Evolutionary conservation across 1,140 invertebrate species (phyloP).

Genomic region (Medauroidea extradentata): DNA sequence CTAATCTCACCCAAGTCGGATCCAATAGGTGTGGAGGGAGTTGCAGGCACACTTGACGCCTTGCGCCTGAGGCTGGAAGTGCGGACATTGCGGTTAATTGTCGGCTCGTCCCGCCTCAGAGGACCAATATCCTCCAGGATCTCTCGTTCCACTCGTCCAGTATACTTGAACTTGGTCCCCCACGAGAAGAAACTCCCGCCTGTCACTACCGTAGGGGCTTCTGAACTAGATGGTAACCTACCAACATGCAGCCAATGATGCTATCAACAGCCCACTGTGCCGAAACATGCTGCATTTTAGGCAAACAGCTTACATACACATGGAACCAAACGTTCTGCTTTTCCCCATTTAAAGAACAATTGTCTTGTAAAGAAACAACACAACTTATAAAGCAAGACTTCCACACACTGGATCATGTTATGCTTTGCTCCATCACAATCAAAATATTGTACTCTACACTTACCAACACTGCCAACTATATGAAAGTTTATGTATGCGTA

Average conservation of each 20-base stretch:
- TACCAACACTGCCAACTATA: no score
- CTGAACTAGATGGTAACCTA: constrained; percentile 80
- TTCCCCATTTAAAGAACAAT: not conserved
- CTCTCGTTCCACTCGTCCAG: constrained; percentile 82
- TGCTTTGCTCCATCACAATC: no score
- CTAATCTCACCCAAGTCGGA: constrained; percentile 25
- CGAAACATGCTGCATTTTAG: no score
- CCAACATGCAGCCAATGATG: not conserved
- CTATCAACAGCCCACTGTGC: no score
- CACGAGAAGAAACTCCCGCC: constrained; percentile 92
- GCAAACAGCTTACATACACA: no score
- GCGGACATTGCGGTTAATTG: constrained; percentile 44
- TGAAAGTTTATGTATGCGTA: no score
- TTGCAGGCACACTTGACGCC: constrained; percentile 77
- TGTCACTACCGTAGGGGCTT: constrained; percentile 80
- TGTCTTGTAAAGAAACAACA: not conserved
- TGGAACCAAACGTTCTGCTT: not conserved
- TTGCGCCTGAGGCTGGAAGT: constrained; percentile 62
- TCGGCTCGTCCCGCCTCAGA: constrained; percentile 52
- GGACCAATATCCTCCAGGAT: constrained; percentile 68
- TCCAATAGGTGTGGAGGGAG: constrained; percentile 67
- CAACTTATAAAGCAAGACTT: no score
- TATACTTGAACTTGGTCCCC: constrained; percentile 90
- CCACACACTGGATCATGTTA: no score
- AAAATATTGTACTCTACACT: no score